Base-by-base conservation (phyloP, 2,797 vertebrate genomes). In the Syngnathus rostellatus region DNA sequence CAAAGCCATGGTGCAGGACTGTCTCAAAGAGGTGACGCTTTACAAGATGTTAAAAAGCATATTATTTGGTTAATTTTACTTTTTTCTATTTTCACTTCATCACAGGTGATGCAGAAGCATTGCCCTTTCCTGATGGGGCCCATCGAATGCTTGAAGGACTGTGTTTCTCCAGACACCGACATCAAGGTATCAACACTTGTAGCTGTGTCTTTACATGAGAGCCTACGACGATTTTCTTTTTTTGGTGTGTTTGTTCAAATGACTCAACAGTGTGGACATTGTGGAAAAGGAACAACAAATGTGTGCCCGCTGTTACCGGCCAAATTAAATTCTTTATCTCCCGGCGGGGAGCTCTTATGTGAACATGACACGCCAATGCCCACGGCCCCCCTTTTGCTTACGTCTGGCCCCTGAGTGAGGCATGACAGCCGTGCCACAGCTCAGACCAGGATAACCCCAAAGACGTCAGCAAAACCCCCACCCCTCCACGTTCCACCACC, bases 121-220 rank as follows among this genome's bases (percentile, higher is more conserved):
- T 97, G 95, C 45, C 92, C 95, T 0, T 98, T 91, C 75, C 85
- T 98, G 51, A 90, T 94, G 88, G 88, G 90, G 3, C 93, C 95
- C 70, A 92, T 99, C 0, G 81, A 91, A 69, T 79, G 79, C 66
- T 85, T 98, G 72, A 89, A 81, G 63, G 92, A 94, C 4, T 72
- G 84, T 31, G 82, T 93, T 65, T 84, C 85, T 38, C 86, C 92
- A 0, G 94, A 96, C 60, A 88, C 89, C 0, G 93, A 98, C 77
- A 96, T 94, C 74, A 92, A 95, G 95, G 96, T 92, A 83, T 7
- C 74, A 54, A 38, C 31, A 58, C n/a, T 9, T n/a, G n/a, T 40
- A 9, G 5, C 37, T 60, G 8, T 61, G 17, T 23, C 21, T 23
- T 21, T 21, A 61, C 48, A 55, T 14, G 4, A 55, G 23, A 31